Conservation (phyloP, 2,113 vertebrate species). For the Syrmaticus mikado region DNA sequence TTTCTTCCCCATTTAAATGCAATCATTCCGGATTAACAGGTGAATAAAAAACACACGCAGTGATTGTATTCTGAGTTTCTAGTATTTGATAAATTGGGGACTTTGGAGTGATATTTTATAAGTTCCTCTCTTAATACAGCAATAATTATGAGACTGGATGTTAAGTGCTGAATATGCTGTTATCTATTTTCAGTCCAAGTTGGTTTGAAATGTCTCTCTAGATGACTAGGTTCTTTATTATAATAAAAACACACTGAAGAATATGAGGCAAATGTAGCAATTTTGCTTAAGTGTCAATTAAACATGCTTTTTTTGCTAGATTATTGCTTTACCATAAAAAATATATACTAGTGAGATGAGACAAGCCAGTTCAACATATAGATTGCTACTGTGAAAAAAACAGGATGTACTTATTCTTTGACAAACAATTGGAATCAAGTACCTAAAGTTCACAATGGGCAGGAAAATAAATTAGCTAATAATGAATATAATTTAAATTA, state of each 20-base stretch:
- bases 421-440: not conserved
- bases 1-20: not conserved
- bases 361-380: not conserved
- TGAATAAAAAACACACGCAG: not conserved
- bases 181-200: not conserved
- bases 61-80: not conserved
- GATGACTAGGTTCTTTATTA: not conserved
- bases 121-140: not conserved
- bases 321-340: constrained; percentile 22
- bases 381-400: not conserved
- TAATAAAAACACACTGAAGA: not conserved
- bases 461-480: constrained; percentile 1
- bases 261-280: not conserved
- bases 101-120: not conserved
- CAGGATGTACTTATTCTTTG: not conserved
- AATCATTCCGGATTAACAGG: not conserved
- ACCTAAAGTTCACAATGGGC: constrained; percentile 17
- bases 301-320: not conserved
- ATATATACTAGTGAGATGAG: not conserved
- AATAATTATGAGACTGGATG: not conserved
- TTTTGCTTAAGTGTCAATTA: not conserved
- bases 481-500: constrained; percentile 35
- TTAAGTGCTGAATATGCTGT: not conserved
- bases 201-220: not conserved
- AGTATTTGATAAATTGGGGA: not conserved